Evolutionary conservation across 2,797 vertebrate genomes (phyloP), one percentile per base, ranked within the genome.

Genomic region (Phyllotis vaccarum): DNA sequence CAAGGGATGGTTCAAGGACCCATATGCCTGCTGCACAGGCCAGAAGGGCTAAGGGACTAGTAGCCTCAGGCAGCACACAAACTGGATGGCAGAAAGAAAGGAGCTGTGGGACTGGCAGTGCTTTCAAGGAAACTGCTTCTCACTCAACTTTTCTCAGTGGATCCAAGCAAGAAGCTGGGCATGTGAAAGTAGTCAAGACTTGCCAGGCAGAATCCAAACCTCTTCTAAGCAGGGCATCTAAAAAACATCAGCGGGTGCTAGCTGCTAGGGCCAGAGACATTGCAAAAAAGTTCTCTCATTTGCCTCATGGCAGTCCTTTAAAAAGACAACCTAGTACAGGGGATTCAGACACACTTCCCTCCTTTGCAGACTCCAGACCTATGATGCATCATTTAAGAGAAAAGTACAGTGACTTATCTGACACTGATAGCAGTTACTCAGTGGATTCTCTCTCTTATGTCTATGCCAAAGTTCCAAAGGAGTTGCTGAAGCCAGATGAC

Each of bases 401-500:
- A 82, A 98, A 98, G 88, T 98, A 98, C 62, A 19, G 31, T 58
- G 91, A 94, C 34, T 82, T 95, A 14, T 99, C 99, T 78, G 99
- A 99, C 92, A 99, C 99, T 24, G 99, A 99, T 93, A 99, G 99
- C 95, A 98, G 98, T 78, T 99, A 99, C 97, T 99, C 99, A 64
- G 97, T 99, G 37, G 99, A 99, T 98, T 99, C 99, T 27, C 99
- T 99, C 78, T 99, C 99, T 17, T 99, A 98, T 22, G 98, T 99
- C 90, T 99, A 98, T 93, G 98, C 98, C 22, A 98, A 98, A 93
- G 98, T 98, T 78, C 83, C 82, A 10, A 97, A 97, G 10, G 98
- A 99, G 89, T 99, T 99, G 78, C 96, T 98, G 85, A 98, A 98
- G 86, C 97, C 94, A n/a, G 98, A 99, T 93, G 98, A 99, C 93